Conservation (phyloP, 64 coral and sea anemone genomes). For the Trachythela sp. region DNA sequence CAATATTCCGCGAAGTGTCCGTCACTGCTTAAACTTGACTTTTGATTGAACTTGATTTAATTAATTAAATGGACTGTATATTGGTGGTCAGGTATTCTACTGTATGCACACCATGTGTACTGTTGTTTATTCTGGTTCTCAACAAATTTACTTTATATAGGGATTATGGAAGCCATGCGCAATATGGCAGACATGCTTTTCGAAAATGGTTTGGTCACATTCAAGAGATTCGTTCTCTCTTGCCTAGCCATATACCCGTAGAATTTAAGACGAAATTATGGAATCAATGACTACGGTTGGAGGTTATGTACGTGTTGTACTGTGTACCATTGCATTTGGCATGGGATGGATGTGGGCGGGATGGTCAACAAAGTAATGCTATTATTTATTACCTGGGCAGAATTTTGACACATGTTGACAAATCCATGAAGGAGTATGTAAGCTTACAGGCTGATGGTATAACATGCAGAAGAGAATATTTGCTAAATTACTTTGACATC, state of each 20-base stretch:
- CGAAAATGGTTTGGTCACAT: neutral
- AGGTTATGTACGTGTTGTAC: neutral
- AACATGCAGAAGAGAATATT: neutral
- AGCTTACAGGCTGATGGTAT: neutral
- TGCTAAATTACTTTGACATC: neutral
- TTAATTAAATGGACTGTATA: too few relatives aligned
- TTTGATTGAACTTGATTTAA: too few relatives aligned
- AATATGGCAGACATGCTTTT: neutral
- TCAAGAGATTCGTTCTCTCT: neutral
- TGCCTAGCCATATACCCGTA: neutral
- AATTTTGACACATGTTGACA: conserved; percentile 12
- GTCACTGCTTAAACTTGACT: too few relatives aligned
- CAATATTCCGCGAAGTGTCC: too few relatives aligned
- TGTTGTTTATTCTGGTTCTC: too few relatives aligned
- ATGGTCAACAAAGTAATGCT: neutral
- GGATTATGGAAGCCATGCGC: neutral
- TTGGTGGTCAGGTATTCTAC: too few relatives aligned
- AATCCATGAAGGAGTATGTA: conserved; percentile 17
- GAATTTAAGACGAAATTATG: neutral
- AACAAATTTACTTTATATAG: neutral
- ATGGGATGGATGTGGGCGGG: neutral
- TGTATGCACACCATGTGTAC: too few relatives aligned
- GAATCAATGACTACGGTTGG: neutral
- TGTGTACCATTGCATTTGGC: conserved; percentile 1
- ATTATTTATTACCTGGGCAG: conserved; percentile 7